Evolutionary conservation across 2,113 vertebrate genomes (phyloP), one percentile per base, ranked within the genome.

Genomic region (Vulpes lagopus): DNA sequence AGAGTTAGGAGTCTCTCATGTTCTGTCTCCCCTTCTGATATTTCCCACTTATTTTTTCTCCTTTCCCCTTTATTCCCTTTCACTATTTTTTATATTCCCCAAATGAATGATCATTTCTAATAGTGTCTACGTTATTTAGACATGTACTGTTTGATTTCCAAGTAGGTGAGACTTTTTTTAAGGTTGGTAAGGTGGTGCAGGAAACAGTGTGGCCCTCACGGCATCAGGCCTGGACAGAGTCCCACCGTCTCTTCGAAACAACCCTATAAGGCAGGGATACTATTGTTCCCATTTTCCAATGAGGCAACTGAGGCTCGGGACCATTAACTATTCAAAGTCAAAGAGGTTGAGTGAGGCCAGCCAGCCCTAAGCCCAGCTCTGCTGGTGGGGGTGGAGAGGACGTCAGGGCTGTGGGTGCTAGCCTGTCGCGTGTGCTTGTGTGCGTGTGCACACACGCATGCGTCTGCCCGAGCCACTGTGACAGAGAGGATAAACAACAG

Each of bases 191-290:
- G 27, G 32, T 9, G 3, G 15, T 1, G 17, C 19, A 15, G 49
- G 71, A 60, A 6, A 3, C 32, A 0, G 9, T 0, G 20, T 10
- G 17, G 60, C 15, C n/a, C 20, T 32, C 32, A 17, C 9, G 30
- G 16, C 3, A 19, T 49, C 62, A 65, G 53, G 19, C 32, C 10
- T 11, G n/a, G 19, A 3, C 23, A 3, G 12, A 11, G 32, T 1
- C 11, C 51, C 6, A 4, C 5, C 5, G 23, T 14, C 60, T 19
- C 38, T 43, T 25, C 3, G 6, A 11, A 69, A 32, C 16, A 53
- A 11, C 15, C 11, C 4, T 20, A 7, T 0, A 10, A 67, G 25
- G 8, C 16, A n/a, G 4, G 32, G 9, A 2, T 2, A 20, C 0
- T 2, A 9, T 8, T 10, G 3, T 25, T 53, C 25, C 19, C 25